A percentile compares a stretch with the other conserved stretches of the same genome.
These are phyloP conservation scores for Atta texana DNA, from an alignment of 1,140 invertebrate species.

Conservation along the genomic window DNA sequence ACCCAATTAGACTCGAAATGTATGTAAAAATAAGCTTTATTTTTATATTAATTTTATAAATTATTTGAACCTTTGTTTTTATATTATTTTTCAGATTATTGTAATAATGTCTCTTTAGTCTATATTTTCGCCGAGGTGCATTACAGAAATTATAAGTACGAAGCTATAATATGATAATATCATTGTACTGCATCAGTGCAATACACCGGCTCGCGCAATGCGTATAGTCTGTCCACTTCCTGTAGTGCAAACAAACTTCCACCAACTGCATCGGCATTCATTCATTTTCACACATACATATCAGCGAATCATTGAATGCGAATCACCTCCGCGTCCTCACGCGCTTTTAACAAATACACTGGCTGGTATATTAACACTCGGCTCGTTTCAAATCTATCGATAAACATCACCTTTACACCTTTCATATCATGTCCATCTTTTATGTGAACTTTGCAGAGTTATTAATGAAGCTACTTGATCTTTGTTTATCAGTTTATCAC, in stretches of 20 bases:
- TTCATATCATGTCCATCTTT: not conserved
- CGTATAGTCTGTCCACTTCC: not conserved
- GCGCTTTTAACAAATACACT: not conserved
- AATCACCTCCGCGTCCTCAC: conserved; percentile 1
- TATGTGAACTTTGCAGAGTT: not conserved
- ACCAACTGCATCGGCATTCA: conserved; percentile 36
- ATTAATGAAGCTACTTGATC: not conserved
- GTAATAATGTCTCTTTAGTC: not conserved
- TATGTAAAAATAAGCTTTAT: too few relatives aligned
- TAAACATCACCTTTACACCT: not conserved
- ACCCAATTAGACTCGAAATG: too few relatives aligned
- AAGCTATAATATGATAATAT: not conserved
- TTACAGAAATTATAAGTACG: not conserved
- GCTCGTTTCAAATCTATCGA: conserved; percentile 17
- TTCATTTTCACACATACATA: conserved; percentile 52
- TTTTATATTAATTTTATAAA: too few relatives aligned
- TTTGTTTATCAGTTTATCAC: not conserved
- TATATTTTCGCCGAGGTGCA: not conserved
- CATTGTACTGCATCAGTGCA: conserved; percentile 22
- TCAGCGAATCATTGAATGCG: conserved; percentile 6
- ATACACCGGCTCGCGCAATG: conserved; percentile 7
- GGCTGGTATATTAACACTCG: not conserved
- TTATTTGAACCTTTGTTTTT: too few relatives aligned
- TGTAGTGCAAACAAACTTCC: conserved; percentile 22
- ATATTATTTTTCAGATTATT: not conserved